Evolutionary conservation across 2,113 vertebrate genomes (phyloP).

Genomic region (Meriones unguiculatus): DNA sequence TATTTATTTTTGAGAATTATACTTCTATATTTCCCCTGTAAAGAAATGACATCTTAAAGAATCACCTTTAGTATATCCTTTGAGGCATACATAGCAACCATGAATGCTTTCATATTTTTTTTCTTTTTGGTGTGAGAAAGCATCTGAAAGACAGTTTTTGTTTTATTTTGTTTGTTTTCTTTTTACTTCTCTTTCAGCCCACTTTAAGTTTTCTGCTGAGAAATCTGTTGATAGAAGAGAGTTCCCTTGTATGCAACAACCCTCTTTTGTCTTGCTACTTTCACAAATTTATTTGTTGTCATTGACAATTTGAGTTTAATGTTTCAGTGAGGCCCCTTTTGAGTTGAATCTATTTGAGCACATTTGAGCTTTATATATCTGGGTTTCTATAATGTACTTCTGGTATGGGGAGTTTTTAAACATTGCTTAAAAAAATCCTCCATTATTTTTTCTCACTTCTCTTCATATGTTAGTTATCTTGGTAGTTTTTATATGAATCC

Average conservation of each 20-base stretch:
- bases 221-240: neutral
- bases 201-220: neutral
- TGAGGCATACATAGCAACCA: neutral
- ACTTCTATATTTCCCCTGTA: neutral
- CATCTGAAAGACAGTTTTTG: neutral
- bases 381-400: neutral
- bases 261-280: neutral
- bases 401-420: neutral
- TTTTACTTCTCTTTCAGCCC: neutral
- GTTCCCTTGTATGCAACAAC: neutral
- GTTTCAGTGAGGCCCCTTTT: neutral
- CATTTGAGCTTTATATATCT: neutral
- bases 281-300: neutral
- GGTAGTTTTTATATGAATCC: neutral
- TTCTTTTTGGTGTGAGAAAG: neutral
- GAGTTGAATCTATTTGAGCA: neutral
- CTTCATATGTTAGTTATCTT: neutral
- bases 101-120: neutral
- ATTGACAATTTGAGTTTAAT: neutral
- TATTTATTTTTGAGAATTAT: conserved; percentile 16
- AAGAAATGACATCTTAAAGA: neutral
- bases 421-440: neutral
- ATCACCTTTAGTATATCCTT: neutral
- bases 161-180: neutral
- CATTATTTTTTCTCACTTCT: neutral